Base-by-base conservation (phyloP, 2,888 invertebrate genomes). In the Andrena dorsata region DNA sequence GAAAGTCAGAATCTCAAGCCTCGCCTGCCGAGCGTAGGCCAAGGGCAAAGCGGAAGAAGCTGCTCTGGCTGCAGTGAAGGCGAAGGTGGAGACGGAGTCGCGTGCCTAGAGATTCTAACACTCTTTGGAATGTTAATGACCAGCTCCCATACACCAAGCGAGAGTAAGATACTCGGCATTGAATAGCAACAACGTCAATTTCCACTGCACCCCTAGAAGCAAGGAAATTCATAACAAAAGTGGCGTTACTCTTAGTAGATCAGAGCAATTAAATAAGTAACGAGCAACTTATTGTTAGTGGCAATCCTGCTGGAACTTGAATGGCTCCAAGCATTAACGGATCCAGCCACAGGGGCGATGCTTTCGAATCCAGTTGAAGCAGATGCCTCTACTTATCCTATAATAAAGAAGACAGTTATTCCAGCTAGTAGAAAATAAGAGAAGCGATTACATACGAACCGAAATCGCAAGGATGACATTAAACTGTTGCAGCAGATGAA, bases 401-500 rank as follows among this genome's bases (percentile, higher is more conserved):
- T 7, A 63, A 26, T 72, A 51, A 26, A 20, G 28, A 41, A 23
- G 13, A 35, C 30, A 41, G 53, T 72, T 51, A 61, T 1, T 56
- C 8, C n/a, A 58, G 20, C 41, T 61, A 32, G 63, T 47, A 61
- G 68, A 75, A 53, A 64, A 65, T 66, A 56, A 73, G 66, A 66
- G 51, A 66, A 70, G 32, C 56, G n/a, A 49, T 74, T 64, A 47
- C 58, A 28, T 35, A 41, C 26, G 73, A 65, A 20, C 13, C 41
- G 49, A 64, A 77, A 75, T 80, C 77, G 58, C 78, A 79, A 72
- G 61, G 71, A 63, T 72, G 71, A 60, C 74, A 79, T 83, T 72
- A 84, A 83, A 84, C 60, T 82, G 70, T 85, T 81, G 32, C 68
- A 68, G 63, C 71, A 82, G 63, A 63, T 76, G 65, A 76, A 65